A percentile compares a stretch with the other conserved stretches of the same genome.
These are phyloP conservation scores for Dicrurus megarhynchus DNA, from an alignment of 2,113 vertebrate species.

Conservation along the genomic window DNA sequence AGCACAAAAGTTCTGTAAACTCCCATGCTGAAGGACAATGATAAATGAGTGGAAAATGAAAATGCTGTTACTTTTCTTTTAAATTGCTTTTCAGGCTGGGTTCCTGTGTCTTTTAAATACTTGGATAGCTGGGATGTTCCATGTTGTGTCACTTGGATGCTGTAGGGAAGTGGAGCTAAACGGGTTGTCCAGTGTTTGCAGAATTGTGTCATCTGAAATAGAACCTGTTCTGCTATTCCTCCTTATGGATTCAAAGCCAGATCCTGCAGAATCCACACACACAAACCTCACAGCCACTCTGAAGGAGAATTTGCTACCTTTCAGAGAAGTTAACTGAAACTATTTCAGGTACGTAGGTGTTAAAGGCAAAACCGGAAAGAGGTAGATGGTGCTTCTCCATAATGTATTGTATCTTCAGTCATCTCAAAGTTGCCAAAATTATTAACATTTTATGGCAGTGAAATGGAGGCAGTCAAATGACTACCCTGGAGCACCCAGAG, in stretches of 20 bases:
- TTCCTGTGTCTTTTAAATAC: neutral
- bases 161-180: neutral
- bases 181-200: neutral
- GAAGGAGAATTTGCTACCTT: fast-evolving
- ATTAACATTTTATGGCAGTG: neutral
- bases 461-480: neutral
- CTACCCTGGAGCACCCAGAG: neutral
- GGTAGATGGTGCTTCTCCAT: neutral
- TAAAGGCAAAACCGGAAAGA: neutral
- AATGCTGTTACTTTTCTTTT: neutral
- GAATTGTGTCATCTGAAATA: neutral
- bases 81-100: neutral
- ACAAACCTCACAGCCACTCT: neutral
- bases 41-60: neutral
- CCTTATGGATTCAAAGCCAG: neutral
- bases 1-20: neutral
- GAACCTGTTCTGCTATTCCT: neutral
- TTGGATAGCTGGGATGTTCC: neutral
- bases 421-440: neutral
- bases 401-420: fast-evolving
- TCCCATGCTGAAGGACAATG: neutral
- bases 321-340: neutral
- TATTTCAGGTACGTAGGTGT: fast-evolving
- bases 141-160: neutral
- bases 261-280: neutral